These are phyloP conservation scores for Cephalopterus ornatus DNA, from an alignment of 2,113 vertebrate genomes.

Conservation along the genomic window DNA sequence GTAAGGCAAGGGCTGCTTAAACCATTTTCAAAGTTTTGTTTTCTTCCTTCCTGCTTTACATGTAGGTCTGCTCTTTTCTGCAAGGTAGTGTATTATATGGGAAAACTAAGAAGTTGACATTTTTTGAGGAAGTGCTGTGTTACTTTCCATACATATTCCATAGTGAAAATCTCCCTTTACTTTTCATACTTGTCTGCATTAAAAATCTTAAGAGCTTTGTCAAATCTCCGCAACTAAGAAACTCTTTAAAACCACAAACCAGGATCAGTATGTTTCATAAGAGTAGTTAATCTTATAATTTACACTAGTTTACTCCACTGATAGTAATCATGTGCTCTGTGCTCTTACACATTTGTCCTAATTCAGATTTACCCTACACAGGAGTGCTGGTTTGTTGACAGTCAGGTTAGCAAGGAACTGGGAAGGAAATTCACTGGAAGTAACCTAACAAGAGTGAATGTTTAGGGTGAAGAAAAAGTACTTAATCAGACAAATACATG, in stretches of 20 bases:
- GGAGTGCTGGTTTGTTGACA: background rate
- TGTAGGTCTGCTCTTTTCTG: background rate
- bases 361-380: background rate
- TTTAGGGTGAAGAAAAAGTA: background rate
- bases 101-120: background rate
- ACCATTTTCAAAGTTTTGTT: background rate
- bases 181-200: background rate
- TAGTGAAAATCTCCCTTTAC: background rate
- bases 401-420: background rate
- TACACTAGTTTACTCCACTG: background rate
- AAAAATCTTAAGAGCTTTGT: background rate
- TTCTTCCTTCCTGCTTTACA: background rate
- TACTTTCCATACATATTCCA: background rate
- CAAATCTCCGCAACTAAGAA: background rate
- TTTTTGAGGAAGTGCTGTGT: conserved; percentile 16
- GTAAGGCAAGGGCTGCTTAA: background rate
- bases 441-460: background rate
- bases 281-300: background rate
- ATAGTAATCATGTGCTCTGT: background rate
- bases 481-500: background rate
- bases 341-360: background rate
- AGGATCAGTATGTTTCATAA: background rate
- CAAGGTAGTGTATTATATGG: background rate
- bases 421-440: background rate
- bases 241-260: background rate